Evolutionary conservation across 2,888 invertebrate species (phyloP).

Genomic region (Tipula lateralis): DNA sequence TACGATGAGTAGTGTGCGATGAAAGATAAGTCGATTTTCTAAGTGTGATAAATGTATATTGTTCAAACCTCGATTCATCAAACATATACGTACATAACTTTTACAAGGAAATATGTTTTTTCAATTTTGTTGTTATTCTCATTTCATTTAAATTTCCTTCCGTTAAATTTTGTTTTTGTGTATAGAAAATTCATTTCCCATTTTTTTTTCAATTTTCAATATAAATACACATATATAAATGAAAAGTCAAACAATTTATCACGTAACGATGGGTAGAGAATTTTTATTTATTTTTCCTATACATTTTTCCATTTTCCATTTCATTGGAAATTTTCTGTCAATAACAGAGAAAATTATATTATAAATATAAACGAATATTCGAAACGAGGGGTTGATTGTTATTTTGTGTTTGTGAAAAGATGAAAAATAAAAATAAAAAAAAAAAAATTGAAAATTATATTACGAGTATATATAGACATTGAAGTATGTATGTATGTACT

Average conservation of each 20-base stretch:
- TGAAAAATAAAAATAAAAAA: background rate
- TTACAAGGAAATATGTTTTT: background rate
- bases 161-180: background rate
- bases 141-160: background rate
- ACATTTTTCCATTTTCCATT: background rate
- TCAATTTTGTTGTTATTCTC: background rate
- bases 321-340: background rate
- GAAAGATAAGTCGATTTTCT: background rate
- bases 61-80: constrained; percentile 15
- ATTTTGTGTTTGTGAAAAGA: constrained; percentile 1
- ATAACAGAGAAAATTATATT: constrained; percentile 19
- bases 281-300: background rate
- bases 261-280: constrained; percentile 4
- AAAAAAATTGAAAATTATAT: background rate
- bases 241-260: constrained; percentile 24
- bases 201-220: background rate
- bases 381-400: constrained; percentile 19
- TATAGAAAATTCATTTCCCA: background rate
- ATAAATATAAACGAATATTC: background rate
- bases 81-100: background rate
- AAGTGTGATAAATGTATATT: background rate
- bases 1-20: background rate
- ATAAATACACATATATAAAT: background rate
- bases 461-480: no score
- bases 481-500: background rate